Percentiles rank a stretch among this genome's conserved stretches.
These are phyloP conservation scores for Melanostoma scalare DNA, from an alignment of 2,888 invertebrate species.

Conservation along the genomic window DNA sequence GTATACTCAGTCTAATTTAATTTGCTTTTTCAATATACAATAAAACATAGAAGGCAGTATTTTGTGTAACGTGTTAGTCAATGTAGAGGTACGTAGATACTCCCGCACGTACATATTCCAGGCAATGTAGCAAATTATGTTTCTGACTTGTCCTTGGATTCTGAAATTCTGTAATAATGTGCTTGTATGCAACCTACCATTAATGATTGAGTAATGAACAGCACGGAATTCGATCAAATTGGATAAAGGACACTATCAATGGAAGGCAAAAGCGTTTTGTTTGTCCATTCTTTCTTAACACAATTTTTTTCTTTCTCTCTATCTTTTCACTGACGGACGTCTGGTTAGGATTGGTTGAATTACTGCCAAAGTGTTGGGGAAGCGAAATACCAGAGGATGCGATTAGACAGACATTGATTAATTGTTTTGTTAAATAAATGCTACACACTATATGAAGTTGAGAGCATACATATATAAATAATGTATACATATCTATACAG, in stretches of 20 bases:
- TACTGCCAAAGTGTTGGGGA: constrained; percentile 14
- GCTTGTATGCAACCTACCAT: constrained; percentile 49
- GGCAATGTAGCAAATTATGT: constrained; percentile 37
- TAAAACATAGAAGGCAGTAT: constrained; percentile 19
- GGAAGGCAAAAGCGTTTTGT: constrained; percentile 13
- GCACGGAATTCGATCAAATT: constrained; percentile 35
- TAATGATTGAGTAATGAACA: constrained; percentile 66
- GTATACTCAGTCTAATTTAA: constrained; percentile 60
- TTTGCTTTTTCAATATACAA: constrained; percentile 46
- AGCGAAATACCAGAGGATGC: neutral
- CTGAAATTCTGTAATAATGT: constrained; percentile 7
- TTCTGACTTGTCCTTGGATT: constrained; percentile 23
- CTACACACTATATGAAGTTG: neutral
- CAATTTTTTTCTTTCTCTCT: neutral
- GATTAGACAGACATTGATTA: constrained; percentile 50
- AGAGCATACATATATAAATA: neutral
- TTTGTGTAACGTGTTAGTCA: neutral
- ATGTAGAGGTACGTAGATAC: neutral
- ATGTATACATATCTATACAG: constrained; percentile 3
- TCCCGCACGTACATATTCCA: constrained; percentile 22
- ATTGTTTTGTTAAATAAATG: constrained; percentile 36
- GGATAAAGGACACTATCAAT: constrained; percentile 15
- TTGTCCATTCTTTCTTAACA: neutral
- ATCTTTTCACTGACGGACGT: neutral
- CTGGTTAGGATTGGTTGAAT: constrained; percentile 23